Conservation (phyloP, 2,888 invertebrate genomes). For the Capitulum mitella region DNA sequence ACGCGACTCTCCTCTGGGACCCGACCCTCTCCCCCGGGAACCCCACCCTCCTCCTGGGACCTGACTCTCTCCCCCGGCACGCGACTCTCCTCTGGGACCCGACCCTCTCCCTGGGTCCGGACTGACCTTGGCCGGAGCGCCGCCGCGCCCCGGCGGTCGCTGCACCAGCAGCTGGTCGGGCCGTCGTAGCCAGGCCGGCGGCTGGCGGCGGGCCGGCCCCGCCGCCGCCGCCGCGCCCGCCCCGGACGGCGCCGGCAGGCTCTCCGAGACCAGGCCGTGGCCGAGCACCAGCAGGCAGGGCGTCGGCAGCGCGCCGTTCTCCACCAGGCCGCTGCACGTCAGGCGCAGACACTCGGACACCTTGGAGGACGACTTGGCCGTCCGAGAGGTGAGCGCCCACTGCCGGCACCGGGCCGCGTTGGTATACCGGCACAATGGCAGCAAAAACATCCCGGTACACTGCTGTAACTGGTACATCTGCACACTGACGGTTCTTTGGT, state of each 20-base stretch:
- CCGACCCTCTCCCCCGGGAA: no score
- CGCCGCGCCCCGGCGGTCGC: background rate
- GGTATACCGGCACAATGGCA: no score
- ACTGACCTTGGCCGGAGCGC: constrained; percentile 7
- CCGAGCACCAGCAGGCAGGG: constrained; percentile 70
- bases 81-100: no score
- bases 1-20: no score
- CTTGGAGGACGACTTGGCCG: constrained; percentile 48
- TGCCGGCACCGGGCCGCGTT: no score
- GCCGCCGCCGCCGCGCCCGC: background rate
- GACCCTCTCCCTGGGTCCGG: background rate
- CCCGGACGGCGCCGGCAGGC: constrained; percentile 51
- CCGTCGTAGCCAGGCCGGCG: background rate
- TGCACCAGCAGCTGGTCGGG: background rate
- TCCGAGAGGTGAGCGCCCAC: background rate
- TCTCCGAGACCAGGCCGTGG: constrained; percentile 70
- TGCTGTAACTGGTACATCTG: no score
- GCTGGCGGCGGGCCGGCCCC: background rate
- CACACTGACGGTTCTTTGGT: no score
- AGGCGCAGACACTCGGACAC: constrained; percentile 70
- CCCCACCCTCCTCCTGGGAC: no score
- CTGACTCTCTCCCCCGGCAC: no score
- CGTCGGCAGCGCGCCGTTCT: constrained; percentile 64
- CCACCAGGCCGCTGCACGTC: constrained; percentile 69
- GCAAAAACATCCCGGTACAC: no score